phyloP scores from a whole-genome alignment of 2,888 invertebrate species.

The Scotopteryx bipunctaria region DNA sequence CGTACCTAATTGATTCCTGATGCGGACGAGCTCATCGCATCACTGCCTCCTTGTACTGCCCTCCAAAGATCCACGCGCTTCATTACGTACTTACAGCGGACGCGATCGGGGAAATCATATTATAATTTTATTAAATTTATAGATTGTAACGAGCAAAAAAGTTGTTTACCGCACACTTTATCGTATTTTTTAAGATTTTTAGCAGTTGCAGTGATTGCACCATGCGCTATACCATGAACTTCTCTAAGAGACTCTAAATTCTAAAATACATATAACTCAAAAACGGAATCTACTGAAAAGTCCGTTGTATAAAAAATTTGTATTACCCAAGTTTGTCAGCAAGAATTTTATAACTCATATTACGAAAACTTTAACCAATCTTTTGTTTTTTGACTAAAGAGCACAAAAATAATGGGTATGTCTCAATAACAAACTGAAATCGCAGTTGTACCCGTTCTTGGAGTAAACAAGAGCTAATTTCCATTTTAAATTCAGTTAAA shows the following conservation, averaged over 20 bases:
- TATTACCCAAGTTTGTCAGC: too few species aligned
- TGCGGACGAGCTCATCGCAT: constrained; percentile 78
- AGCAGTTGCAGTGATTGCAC: too few species aligned
- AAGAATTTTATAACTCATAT: too few species aligned
- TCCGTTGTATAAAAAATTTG: too few species aligned
- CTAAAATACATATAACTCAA: too few species aligned
- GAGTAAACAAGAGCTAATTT: constrained; percentile 50
- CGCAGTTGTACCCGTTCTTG: constrained; percentile 27
- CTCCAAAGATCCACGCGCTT: constrained; percentile 72
- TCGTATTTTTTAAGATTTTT: background rate
- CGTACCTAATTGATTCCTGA: constrained; percentile 82
- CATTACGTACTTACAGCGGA: constrained; percentile 72
- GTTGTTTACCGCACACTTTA: too few species aligned
- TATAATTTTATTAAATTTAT: constrained; percentile 52
- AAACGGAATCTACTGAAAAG: too few species aligned
- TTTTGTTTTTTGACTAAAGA: background rate
- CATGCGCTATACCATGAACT: too few species aligned
- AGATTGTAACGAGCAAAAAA: constrained; percentile 12
- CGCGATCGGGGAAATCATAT: constrained; percentile 53
- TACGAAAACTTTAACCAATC: background rate
- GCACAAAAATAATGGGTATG: background rate
- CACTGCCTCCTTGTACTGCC: constrained; percentile 77
- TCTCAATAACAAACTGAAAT: constrained; percentile 35
- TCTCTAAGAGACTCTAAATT: too few species aligned
- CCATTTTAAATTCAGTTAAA: constrained; percentile 58